Percentiles rank a stretch among this genome's conserved stretches.
These are phyloP conservation scores for Hetaerina americana DNA, from an alignment of 1,140 invertebrate species.

Conservation along the genomic window DNA sequence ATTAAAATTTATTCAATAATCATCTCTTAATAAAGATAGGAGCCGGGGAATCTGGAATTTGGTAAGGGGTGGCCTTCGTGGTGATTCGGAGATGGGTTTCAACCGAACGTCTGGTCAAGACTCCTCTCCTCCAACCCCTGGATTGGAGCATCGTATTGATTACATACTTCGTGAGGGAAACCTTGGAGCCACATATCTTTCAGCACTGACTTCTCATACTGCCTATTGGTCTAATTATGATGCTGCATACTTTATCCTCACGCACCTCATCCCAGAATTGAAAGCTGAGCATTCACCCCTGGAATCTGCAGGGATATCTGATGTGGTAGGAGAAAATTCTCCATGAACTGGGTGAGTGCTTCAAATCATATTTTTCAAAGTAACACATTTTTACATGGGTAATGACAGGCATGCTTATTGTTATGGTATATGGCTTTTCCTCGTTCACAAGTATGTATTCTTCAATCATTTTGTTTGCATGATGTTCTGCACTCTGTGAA, in stretches of 20 bases:
- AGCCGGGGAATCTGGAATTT: conserved; percentile 37
- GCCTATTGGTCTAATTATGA: conserved; percentile 58
- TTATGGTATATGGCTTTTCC: no score
- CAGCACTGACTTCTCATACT: conserved; percentile 53
- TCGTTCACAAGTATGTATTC: no score
- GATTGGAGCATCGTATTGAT: conserved; percentile 48
- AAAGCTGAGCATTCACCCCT: conserved; percentile 16
- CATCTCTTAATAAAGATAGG: conserved; percentile 27
- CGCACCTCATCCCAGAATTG: conserved; percentile 43
- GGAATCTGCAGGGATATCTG: not conserved
- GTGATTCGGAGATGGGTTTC: not conserved
- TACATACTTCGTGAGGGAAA: conserved; percentile 45
- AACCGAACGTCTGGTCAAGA: not conserved
- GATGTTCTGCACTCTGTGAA: no score
- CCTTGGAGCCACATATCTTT: conserved; percentile 45
- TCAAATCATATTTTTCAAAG: not conserved
- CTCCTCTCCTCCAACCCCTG: conserved; percentile 25
- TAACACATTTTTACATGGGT: no score
- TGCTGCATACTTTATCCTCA: conserved; percentile 53
- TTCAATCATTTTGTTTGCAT: no score
- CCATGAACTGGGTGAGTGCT: not conserved
- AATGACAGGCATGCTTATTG: no score
- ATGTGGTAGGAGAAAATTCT: not conserved
- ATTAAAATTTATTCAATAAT: no score
- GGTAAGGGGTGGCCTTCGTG: conserved; percentile 25